Evolutionary conservation across 2,888 invertebrate species (phyloP).

Genomic region (Aleiodes alternator): DNA sequence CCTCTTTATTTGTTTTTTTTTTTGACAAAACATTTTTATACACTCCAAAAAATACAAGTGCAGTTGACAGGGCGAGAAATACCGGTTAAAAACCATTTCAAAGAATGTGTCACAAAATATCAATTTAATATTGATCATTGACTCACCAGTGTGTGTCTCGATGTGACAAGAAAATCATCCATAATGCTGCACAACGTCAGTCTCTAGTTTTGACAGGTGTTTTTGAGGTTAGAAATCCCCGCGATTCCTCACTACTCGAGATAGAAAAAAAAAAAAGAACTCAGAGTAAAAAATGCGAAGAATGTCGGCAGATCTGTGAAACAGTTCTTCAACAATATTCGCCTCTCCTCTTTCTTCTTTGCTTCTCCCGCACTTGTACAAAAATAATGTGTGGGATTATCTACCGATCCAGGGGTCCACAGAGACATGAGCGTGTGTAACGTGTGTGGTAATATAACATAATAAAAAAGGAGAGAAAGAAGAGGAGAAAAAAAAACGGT

Average conservation of each 20-base stretch:
- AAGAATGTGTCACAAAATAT: slow-evolving; percentile 35
- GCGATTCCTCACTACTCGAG: not conserved
- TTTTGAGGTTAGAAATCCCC: slow-evolving; percentile 37
- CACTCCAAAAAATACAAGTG: slow-evolving; percentile 23
- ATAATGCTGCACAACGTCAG: slow-evolving; percentile 49
- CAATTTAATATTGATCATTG: slow-evolving; percentile 33
- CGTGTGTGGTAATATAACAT: slow-evolving; percentile 15
- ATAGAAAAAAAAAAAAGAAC: not conserved
- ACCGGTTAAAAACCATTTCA: not conserved
- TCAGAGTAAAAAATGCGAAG: not conserved
- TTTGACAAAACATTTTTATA: not conserved
- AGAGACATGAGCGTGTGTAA: slow-evolving; percentile 19
- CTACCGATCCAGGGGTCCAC: slow-evolving; percentile 14
- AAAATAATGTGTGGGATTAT: slow-evolving; percentile 4
- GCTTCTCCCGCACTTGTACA: not conserved
- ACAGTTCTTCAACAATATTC: not conserved
- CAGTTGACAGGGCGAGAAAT: slow-evolving; percentile 18
- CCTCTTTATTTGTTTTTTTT: slow-evolving; percentile 7
- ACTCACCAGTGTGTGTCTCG: slow-evolving; percentile 63
- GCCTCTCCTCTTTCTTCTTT: not conserved
- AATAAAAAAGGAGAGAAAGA: not conserved
- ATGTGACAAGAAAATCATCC: slow-evolving; percentile 64
- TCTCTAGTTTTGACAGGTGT: slow-evolving; percentile 3
- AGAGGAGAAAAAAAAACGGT: slow-evolving; percentile 22
- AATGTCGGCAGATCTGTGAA: not conserved